These are phyloP conservation scores for Lepidostoma basale DNA, from an alignment of 1,140 invertebrate genomes.

Conservation along the genomic window DNA sequence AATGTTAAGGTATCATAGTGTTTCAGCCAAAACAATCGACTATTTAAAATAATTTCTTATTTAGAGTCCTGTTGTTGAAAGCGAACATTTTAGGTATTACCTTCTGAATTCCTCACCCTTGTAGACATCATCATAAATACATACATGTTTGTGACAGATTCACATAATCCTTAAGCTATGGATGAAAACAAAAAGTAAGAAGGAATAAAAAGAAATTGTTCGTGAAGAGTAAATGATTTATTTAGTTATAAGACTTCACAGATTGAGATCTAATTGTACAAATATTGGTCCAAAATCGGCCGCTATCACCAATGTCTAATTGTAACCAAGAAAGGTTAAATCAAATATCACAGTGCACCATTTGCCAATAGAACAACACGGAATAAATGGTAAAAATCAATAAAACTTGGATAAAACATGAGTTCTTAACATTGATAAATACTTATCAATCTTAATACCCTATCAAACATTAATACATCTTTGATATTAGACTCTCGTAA, in stretches of 20 bases:
- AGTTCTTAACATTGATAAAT: constrained; percentile 20
- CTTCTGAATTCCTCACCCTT: too few species aligned
- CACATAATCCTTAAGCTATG: too few species aligned
- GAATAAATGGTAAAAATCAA: constrained; percentile 24
- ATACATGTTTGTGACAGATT: too few species aligned
- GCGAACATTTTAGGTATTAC: too few species aligned
- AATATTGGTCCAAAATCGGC: constrained; percentile 36
- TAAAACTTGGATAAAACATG: constrained; percentile 27
- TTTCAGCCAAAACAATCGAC: too few species aligned
- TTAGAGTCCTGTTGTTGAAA: too few species aligned
- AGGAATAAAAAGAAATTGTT: constrained; percentile 10
- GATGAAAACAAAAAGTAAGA: too few species aligned
- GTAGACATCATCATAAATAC: too few species aligned
- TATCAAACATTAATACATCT: constrained; percentile 10
- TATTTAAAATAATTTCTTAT: too few species aligned
- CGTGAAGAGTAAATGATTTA: constrained; percentile 36
- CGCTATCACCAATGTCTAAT: constrained; percentile 30
- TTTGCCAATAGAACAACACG: constrained; percentile 26
- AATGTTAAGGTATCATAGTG: too few species aligned
- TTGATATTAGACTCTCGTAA: too few species aligned
- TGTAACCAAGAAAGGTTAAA: constrained; percentile 30
- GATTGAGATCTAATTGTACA: constrained; percentile 34
- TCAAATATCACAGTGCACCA: constrained; percentile 38
- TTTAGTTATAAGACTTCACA: constrained; percentile 26
- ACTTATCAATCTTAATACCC: constrained; percentile 21